A percentile compares a stretch with the other conserved stretches of the same genome.
Evolutionary conservation across 37 sponge, comb jelly and placozoan species (phyloP).

Genomic region (Ianthella basta): DNA sequence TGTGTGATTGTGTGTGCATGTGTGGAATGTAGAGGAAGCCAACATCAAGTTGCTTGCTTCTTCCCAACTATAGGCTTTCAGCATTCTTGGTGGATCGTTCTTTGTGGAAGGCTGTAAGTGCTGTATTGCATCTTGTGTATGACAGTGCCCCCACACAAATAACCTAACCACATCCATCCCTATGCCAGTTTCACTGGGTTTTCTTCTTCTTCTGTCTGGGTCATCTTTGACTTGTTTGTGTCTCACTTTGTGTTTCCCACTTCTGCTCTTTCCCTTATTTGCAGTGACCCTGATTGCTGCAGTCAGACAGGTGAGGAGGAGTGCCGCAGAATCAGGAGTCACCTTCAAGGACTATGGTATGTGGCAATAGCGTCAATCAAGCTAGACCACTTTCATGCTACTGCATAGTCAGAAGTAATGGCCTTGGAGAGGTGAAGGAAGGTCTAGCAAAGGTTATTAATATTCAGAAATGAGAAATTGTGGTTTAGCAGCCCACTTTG

Average conservation of each 20-base stretch:
- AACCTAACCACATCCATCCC: neutral
- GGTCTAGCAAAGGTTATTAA: too few species aligned
- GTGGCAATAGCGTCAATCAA: too few species aligned
- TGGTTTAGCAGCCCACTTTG: too few species aligned
- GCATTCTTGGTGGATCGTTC: slow-evolving; percentile 81
- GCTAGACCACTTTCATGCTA: too few species aligned
- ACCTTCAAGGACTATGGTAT: slow-evolving; percentile 89
- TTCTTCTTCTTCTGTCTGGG: neutral
- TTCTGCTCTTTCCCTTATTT: neutral
- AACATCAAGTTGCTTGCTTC: neutral
- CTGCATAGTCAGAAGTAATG: too few species aligned
- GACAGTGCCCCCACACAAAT: neutral
- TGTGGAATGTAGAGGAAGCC: neutral
- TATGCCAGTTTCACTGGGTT: neutral
- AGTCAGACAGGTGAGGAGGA: slow-evolving; percentile 75
- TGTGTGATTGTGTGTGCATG: neutral
- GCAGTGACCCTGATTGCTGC: slow-evolving; percentile 81
- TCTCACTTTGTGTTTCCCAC: neutral
- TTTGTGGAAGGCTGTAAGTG: slow-evolving; percentile 82
- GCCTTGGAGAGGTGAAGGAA: too few species aligned
- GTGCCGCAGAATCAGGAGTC: slow-evolving; percentile 74
- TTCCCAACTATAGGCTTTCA: slow-evolving; percentile 63
- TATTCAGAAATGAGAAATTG: too few species aligned
- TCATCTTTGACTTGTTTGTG: too few species aligned
- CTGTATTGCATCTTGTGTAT: neutral